phyloP scores from a whole-genome alignment of 2,888 invertebrate species.

The Drosophila infuscata region DNA sequence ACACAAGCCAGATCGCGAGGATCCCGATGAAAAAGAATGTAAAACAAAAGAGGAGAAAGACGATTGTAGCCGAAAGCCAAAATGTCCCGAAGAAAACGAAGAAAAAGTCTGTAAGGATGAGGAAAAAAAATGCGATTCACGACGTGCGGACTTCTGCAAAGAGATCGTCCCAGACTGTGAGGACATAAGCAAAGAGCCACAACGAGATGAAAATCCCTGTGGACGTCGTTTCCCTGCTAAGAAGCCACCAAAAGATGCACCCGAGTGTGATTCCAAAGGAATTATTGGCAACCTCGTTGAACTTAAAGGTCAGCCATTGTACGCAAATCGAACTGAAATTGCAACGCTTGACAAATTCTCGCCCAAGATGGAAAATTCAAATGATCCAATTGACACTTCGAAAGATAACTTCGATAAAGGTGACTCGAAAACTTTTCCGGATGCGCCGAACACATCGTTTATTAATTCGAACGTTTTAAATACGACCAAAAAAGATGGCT shows the following conservation, averaged over 20 bases:
- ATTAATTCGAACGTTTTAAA: background rate
- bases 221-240: background rate
- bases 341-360: background rate
- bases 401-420: background rate
- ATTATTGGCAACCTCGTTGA: background rate
- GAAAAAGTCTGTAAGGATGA: background rate
- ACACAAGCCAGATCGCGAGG: background rate
- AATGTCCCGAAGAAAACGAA: background rate
- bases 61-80: background rate
- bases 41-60: background rate
- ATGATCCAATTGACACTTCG: background rate
- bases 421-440: background rate
- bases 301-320: background rate
- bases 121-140: background rate
- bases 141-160: background rate
- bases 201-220: background rate
- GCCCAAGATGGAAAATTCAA: background rate
- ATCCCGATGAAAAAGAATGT: background rate
- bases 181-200: background rate
- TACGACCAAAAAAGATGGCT: background rate
- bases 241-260: background rate
- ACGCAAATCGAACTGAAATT: background rate
- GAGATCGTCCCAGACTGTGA: background rate
- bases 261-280: background rate
- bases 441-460: background rate